Evolutionary conservation across 2,113 vertebrate species (phyloP).

Genomic region (Apistogramma diplotaenia): DNA sequence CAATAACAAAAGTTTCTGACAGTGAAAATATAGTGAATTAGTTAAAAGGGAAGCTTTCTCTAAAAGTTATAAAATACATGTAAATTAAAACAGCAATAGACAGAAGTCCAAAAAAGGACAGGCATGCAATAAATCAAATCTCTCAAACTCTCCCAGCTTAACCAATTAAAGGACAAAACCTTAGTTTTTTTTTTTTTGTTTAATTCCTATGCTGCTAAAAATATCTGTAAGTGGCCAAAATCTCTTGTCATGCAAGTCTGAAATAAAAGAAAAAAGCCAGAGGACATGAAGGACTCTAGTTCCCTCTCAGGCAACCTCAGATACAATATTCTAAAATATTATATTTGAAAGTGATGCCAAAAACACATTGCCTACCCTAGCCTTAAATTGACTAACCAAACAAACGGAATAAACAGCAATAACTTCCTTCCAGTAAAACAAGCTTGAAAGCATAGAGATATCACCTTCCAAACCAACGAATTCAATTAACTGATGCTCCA

Average conservation of each 20-base stretch:
- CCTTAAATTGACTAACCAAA: background rate
- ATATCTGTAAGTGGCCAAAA: too few relatives aligned
- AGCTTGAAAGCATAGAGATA: background rate
- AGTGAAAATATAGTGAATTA: background rate
- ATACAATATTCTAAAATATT: background rate
- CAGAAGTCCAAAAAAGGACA: background rate
- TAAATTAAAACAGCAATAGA: background rate
- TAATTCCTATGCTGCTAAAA: too few relatives aligned
- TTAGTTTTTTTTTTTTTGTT: too few relatives aligned
- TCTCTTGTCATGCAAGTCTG: too few relatives aligned
- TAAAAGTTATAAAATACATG: background rate
- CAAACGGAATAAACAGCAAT: background rate
- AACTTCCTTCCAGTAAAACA: background rate
- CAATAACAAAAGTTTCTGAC: background rate
- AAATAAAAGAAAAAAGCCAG: too few relatives aligned
- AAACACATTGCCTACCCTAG: background rate
- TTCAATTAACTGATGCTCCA: background rate
- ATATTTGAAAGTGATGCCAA: background rate
- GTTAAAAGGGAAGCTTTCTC: background rate
- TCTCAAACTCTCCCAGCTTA: background rate
- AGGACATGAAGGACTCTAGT: too few relatives aligned
- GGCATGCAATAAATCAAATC: background rate
- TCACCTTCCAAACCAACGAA: background rate
- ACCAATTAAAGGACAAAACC: too few relatives aligned
- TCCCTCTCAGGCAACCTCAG: background rate